Conservation (phyloP, 2,797 vertebrate genomes). For the Myioborus melanocephalus region DNA sequence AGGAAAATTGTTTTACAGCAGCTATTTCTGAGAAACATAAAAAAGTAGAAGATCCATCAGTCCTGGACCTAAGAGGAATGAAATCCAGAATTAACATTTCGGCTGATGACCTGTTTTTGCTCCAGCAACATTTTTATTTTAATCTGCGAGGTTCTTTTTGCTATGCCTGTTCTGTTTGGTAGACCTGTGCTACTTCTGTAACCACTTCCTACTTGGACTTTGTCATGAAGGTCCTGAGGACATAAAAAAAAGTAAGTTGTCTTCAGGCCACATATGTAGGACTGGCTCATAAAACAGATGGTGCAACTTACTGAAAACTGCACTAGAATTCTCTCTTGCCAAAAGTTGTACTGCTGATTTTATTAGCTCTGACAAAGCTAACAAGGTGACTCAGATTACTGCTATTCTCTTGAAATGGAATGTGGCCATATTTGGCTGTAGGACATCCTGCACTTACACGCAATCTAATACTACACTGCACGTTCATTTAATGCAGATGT, state of each 20-base stretch:
- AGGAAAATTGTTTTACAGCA: not conserved
- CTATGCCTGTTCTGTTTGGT: not conserved
- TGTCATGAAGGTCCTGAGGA: not conserved
- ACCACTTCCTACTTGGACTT: not conserved
- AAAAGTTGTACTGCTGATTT: not conserved
- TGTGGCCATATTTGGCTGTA: constrained; percentile 9
- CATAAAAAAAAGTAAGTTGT: not conserved
- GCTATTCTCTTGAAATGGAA: constrained; percentile 19
- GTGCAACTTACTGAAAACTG: not conserved
- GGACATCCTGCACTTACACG: not conserved
- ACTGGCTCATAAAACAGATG: not conserved
- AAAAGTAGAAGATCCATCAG: not conserved
- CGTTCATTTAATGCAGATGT: not conserved
- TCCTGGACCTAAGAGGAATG: not conserved
- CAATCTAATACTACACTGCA: not conserved
- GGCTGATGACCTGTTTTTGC: not conserved
- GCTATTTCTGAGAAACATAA: not conserved
- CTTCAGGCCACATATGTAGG: not conserved
- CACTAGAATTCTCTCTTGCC: not conserved
- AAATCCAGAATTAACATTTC: not conserved
- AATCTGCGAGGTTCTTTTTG: not conserved
- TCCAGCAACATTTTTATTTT: not conserved
- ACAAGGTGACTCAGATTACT: constrained; percentile 13
- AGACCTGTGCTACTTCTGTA: not conserved
- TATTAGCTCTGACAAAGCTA: constrained; percentile 46